A percentile compares a stretch with the other conserved stretches of the same genome.
Conservation (phyloP, 2,113 vertebrate species). For the Plotosus lineatus region DNA sequence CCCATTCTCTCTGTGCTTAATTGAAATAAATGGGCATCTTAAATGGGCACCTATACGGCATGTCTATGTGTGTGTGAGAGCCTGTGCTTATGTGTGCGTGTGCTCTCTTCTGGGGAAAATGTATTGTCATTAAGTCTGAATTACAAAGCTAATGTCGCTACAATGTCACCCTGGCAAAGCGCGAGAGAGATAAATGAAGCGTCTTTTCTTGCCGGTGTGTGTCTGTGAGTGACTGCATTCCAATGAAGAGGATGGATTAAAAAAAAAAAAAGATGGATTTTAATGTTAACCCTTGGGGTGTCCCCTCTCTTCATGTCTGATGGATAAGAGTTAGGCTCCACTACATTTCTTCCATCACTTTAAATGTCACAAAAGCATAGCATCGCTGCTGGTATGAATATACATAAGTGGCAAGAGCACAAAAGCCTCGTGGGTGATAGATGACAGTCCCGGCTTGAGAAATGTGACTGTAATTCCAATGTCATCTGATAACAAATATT, state of each 20-base stretch:
- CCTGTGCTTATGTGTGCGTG: slow-evolving; percentile 20
- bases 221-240: slow-evolving; percentile 34
- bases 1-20: slow-evolving; percentile 12
- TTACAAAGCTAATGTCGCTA: slow-evolving; percentile 58
- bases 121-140: slow-evolving; percentile 57
- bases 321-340: slow-evolving; percentile 52
- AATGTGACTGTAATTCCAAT: slow-evolving; percentile 35
- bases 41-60: slow-evolving; percentile 30
- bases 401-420: slow-evolving; percentile 31
- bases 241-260: slow-evolving; percentile 57
- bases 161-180: slow-evolving; percentile 62
- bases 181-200: slow-evolving; percentile 68
- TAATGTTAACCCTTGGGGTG: slow-evolving; percentile 56
- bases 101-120: slow-evolving; percentile 28
- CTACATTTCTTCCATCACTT: slow-evolving; percentile 56
- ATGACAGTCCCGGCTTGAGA: slow-evolving; percentile 34
- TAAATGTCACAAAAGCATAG: slow-evolving; percentile 62
- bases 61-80: slow-evolving; percentile 21
- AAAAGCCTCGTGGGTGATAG: slow-evolving; percentile 56
- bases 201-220: slow-evolving; percentile 21
- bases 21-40: slow-evolving; percentile 42
- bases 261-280: slow-evolving; percentile 59
- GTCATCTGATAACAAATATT: slow-evolving; percentile 5
- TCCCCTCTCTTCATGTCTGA: slow-evolving; percentile 50
- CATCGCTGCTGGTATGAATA: slow-evolving; percentile 47